These are phyloP conservation scores for Bombus confusus DNA, from an alignment of 1,140 invertebrate genomes.

Conservation along the genomic window DNA sequence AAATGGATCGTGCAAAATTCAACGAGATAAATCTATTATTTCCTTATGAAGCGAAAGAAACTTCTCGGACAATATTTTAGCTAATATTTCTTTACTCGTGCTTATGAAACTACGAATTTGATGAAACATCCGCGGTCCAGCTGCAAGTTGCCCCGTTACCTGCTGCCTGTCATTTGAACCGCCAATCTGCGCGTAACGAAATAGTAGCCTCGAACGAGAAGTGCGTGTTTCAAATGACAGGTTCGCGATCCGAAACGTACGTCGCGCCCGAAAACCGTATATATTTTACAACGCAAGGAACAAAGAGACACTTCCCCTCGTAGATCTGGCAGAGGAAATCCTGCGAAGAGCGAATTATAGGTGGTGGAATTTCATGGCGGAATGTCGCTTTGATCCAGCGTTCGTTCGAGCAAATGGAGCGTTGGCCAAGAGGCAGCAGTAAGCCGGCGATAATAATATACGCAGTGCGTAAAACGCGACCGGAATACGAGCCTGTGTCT, in stretches of 20 bases:
- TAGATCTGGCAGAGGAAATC: neutral
- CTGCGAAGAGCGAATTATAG: constrained; percentile 32
- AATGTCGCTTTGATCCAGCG: constrained; percentile 37
- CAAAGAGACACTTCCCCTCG: neutral
- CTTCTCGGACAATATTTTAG: too few relatives aligned
- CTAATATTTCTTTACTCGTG: too few relatives aligned
- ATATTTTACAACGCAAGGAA: neutral
- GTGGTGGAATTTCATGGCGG: neutral
- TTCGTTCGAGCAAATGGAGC: neutral
- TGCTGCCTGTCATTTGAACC: neutral
- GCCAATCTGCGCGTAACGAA: neutral
- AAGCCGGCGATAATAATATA: constrained; percentile 51
- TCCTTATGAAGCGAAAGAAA: too few relatives aligned
- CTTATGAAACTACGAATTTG: too few relatives aligned
- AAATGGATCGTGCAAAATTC: too few relatives aligned
- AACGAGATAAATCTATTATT: too few relatives aligned
- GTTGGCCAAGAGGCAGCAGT: constrained; percentile 47
- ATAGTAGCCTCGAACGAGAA: neutral
- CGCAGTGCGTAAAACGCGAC: constrained; percentile 45
- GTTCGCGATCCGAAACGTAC: neutral
- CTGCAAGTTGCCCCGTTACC: neutral
- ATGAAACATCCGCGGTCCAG: too few relatives aligned
- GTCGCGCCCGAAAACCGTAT: neutral
- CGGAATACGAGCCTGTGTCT: constrained; percentile 24
- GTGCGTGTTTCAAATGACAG: neutral